Base-by-base conservation (phyloP, 2,113 vertebrate species). In the Paracanthobrama guichenoti region DNA sequence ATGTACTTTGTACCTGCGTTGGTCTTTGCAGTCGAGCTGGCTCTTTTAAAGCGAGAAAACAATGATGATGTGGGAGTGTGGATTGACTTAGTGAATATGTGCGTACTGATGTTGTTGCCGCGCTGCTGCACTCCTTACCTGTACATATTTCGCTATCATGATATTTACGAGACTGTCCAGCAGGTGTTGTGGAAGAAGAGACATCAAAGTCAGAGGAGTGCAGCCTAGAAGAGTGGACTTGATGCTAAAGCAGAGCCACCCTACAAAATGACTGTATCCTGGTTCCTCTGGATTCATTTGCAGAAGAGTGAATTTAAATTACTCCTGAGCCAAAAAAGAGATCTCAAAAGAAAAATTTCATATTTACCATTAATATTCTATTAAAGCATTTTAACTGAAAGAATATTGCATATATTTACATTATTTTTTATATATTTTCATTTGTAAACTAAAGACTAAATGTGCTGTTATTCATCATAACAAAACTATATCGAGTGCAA, bases 71-170 rank as follows among this genome's bases (percentile, higher is more conserved):
- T 88, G 0, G 91, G 89, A 1, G 86, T 93, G 64, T 96, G 94
- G 95, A 71, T 95, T 73, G 91, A 87, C 87, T 91, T 92, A 0
- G 26, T 91, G n/a, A 96, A 96, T 79, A 91, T 90, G 83, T 88
- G 92, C 79, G 55, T 96, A 0, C 81, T 95, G 3, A 94, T 93
- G 92, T 57, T 95, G 88, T 88, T 95, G 80, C 95, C 95, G 20
- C 86, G 94, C 60, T 93, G 90, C 1, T 86, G 93, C 46, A 92
- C 94, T 8, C 95, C 96, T 1, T 94, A 92, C 44, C 78, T 96
- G 73, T 96, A 96, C 10, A 91, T 93, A 26, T 89, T 96, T 46
- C 89, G 94, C 79, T 95, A 96, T 89, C 89, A 91, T 7, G 93
- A 95, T 84, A 86, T 96, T 82, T 90, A 92, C 22, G 84, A 92